These are phyloP conservation scores for Elysia chlorotica DNA, from an alignment of 1,140 invertebrate species.

Conservation along the genomic window DNA sequence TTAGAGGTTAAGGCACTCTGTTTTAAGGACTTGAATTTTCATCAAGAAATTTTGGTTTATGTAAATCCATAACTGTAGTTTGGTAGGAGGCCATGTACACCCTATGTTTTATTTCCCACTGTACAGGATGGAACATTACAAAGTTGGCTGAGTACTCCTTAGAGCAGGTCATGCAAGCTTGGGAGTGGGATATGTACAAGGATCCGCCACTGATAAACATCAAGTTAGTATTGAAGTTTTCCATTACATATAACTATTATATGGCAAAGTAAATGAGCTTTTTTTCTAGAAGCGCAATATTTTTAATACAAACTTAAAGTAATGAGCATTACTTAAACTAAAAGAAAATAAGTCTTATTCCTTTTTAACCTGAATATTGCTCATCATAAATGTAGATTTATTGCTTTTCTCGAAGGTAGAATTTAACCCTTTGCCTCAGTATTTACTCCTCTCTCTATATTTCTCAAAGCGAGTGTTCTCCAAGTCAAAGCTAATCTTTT, in stretches of 20 bases:
- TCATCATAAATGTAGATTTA: neutral
- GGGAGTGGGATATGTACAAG: neutral
- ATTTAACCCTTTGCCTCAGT: too few relatives aligned
- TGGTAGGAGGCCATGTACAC: neutral
- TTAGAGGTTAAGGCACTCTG: too few relatives aligned
- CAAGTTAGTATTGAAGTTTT: neutral
- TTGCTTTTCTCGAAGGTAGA: too few relatives aligned
- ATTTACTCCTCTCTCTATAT: too few relatives aligned
- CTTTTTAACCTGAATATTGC: neutral
- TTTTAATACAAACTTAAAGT: neutral
- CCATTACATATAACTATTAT: neutral
- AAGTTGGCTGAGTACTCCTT: neutral
- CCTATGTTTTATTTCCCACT: neutral
- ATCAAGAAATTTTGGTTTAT: too few relatives aligned
- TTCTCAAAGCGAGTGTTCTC: too few relatives aligned
- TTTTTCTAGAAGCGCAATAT: neutral
- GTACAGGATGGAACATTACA: neutral
- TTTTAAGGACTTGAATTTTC: too few relatives aligned
- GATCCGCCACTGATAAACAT: neutral
- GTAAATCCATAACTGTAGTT: too few relatives aligned
- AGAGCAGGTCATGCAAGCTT: neutral
- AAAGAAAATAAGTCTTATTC: neutral
- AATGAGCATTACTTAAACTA: too few relatives aligned
- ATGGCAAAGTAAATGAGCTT: too few relatives aligned
- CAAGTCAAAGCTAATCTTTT: too few relatives aligned